Evolutionary conservation across 2,797 vertebrate species (phyloP).

Genomic region (Mastacembelus armatus): DNA sequence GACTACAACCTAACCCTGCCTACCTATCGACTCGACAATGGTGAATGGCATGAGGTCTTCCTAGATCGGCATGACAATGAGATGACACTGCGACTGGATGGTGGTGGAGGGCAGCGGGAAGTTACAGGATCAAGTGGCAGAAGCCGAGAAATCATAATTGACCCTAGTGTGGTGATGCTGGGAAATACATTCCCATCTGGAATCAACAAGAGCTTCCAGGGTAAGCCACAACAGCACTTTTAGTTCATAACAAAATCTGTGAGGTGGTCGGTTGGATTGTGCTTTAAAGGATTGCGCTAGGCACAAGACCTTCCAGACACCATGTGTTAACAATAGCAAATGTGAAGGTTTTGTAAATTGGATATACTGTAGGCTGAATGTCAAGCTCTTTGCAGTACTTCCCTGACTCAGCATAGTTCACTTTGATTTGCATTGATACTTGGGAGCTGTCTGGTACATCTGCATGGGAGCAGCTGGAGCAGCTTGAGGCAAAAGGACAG

Average conservation of each 20-base stretch:
- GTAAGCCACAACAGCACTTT: constrained; percentile 62
- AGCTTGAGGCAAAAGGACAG: constrained; percentile 37
- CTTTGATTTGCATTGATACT: neutral
- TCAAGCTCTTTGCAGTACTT: neutral
- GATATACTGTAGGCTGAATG: neutral
- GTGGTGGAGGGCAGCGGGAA: constrained; percentile 88
- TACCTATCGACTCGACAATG: constrained; percentile 88
- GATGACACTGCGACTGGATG: constrained; percentile 87
- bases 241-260: neutral
- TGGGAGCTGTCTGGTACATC: neutral
- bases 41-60: constrained; percentile 89
- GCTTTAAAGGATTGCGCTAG: neutral
- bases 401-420: neutral
- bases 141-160: constrained; percentile 89
- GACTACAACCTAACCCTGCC: constrained; percentile 86
- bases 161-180: constrained; percentile 85
- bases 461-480: constrained; percentile 22
- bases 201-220: constrained; percentile 90
- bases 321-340: neutral
- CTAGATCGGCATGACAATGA: constrained; percentile 91
- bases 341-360: neutral
- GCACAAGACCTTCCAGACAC: constrained; percentile 1
- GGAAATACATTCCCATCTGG: constrained; percentile 85
- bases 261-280: no score
- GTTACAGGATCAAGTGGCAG: constrained; percentile 79